Conservation (phyloP, 2,797 vertebrate species). For the Karalla daura region DNA sequence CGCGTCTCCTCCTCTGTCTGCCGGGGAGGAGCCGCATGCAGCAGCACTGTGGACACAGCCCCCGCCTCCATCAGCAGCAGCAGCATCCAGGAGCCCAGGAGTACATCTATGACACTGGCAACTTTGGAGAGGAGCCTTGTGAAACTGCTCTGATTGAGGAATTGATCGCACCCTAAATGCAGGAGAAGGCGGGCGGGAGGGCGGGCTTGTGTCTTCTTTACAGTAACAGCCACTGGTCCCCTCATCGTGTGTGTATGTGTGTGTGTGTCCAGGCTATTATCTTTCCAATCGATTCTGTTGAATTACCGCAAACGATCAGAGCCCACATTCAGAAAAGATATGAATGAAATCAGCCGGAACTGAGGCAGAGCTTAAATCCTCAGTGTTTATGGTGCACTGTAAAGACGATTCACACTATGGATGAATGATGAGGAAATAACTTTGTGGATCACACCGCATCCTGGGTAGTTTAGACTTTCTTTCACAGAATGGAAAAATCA, state of each 20-base stretch:
- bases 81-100: too few species aligned
- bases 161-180: conserved; percentile 24
- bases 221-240: not conserved
- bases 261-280: conserved; percentile 1
- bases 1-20: conserved; percentile 79
- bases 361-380: conserved; percentile 5
- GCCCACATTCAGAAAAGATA: not conserved
- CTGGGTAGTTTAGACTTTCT: not conserved
- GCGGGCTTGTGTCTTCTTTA: not conserved
- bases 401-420: not conserved
- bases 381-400: conserved; percentile 18
- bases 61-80: conserved; percentile 59
- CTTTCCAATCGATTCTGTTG: not conserved
- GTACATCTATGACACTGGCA: conserved; percentile 44
- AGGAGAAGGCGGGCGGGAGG: not conserved
- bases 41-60: conserved; percentile 80
- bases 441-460: not conserved
- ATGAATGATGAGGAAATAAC: not conserved
- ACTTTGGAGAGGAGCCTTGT: conserved; percentile 53
- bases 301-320: conserved; percentile 13
- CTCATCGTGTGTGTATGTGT: too few species aligned
- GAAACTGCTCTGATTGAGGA: conserved; percentile 37
- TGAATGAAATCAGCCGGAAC: conserved; percentile 2
- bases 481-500: too few species aligned
- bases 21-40: conserved; percentile 82